Evolutionary conservation across 2,888 invertebrate species (phyloP), one percentile per base, ranked within the genome.

Genomic region (Lysandra coridon): DNA sequence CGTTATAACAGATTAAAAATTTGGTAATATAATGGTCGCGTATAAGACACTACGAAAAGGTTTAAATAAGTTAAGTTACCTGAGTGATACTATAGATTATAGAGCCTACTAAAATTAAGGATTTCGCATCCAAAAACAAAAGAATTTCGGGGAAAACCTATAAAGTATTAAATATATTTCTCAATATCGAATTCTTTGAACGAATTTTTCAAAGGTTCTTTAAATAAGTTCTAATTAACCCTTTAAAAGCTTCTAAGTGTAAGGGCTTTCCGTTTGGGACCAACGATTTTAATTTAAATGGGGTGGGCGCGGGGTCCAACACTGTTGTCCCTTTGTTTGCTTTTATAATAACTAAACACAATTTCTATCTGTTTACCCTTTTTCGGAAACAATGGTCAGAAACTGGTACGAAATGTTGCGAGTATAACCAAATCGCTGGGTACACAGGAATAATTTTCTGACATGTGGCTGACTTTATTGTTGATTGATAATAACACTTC

Each of bases 211-310:
- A 60, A 79, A 62, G 57, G 79, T 80, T 81, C 80, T 80, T 82
- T 79, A 82, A 82, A 82, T 80, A 81, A 81, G 80, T 82, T 82
- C 80, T 82, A 83, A 83, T 83, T 82, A 82, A 82, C 81, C 82
- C 80, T 80, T 81, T 83, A 80, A 83, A 80, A 82, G 82, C 82
- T 80, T 80, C 80, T 83, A 83, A 83, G 82, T 83, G 82, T 80
- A 80, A 79, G 79, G 81, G 80, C 82, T 80, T 78, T 82, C 81
- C 81, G 79, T 80, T 80, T 78, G 80, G 78, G 79, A 79, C 81
- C 81, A 79, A 78, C 80, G 80, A 80, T 82, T 78, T 82, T 83
- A 80, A 81, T 82, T 82, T 83, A 83, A 80, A 75, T 81, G 78
- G 79, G 73, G 80, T 80, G 81, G 80, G 80, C 79, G 78, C 73